These are phyloP conservation scores for Paragorgia papillata DNA, from an alignment of 92 coral and sea anemone species.

Conservation along the genomic window DNA sequence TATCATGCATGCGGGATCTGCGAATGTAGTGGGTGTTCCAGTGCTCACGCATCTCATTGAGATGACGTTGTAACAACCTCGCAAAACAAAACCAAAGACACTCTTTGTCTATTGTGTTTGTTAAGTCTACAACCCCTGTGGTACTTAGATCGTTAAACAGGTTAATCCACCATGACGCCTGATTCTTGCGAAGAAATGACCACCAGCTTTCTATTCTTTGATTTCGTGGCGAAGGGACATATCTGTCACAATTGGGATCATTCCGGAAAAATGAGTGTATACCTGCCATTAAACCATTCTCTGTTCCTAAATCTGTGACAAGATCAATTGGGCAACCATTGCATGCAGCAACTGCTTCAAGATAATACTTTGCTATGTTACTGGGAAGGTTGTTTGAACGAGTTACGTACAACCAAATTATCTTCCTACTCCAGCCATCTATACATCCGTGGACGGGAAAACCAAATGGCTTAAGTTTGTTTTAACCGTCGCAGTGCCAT, in stretches of 20 bases:
- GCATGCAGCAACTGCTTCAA: conserved; percentile 24
- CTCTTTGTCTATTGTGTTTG: conserved; percentile 54
- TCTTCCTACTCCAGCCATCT: conserved; percentile 23
- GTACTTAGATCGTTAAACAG: conserved; percentile 49
- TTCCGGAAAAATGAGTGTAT: conserved; percentile 46
- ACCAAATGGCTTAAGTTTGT: conserved; percentile 18
- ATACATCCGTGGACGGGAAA: conserved; percentile 58
- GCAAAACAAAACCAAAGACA: conserved; percentile 67
- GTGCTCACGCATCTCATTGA: conserved; percentile 51
- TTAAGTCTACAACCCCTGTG: conserved; percentile 47
- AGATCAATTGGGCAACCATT: conserved; percentile 41
- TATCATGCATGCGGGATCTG: conserved; percentile 35
- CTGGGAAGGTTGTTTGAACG: conserved; percentile 14
- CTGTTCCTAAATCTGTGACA: conserved; percentile 48
- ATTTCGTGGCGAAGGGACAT: conserved; percentile 65
- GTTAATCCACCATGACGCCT: conserved; percentile 60
- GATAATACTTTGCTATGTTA: conserved; percentile 24
- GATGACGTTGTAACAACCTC: conserved; percentile 30
- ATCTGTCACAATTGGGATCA: conserved; percentile 57
- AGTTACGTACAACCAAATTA: conserved; percentile 22
- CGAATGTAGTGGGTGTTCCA: conserved; percentile 63
- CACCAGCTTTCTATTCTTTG: conserved; percentile 63
- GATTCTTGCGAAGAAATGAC: conserved; percentile 49
- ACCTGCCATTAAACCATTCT: conserved; percentile 41
- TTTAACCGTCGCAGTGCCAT: conserved; percentile 33